Base-by-base conservation (phyloP, 2,888 invertebrate species). In the Agriotes lineatus region DNA sequence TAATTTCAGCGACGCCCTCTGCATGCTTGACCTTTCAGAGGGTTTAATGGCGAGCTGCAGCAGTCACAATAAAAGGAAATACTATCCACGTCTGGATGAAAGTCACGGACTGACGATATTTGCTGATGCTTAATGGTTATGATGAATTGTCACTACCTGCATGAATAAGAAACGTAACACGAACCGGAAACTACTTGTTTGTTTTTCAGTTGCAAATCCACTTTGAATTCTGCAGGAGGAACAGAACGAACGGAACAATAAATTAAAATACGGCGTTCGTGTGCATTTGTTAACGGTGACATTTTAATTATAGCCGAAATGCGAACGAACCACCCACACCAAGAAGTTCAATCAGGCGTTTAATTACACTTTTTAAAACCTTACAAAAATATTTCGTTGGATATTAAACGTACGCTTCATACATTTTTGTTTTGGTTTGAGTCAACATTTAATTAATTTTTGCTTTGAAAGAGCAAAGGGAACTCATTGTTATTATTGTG, bases 1-100 rank as follows among this genome's bases (percentile, higher is more conserved):
- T n/a, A n/a, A n/a, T n/a, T n/a, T n/a, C n/a, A n/a, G n/a, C n/a
- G n/a, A 30, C 4, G 9, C 30, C 35, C 10, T 7, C 1, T 6
- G 7, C n/a, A 35, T 35, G 9, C n/a, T 35, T 35, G 10, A n/a
- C 35, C n/a, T 35, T 35, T 35, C 35, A 3, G 25, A 25, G 25
- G 25, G 25, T 25, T 25, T 25, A 7, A 25, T 25, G 25, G 25
- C 9, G n/a, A n/a, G n/a, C n/a, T 14, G 42, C 16, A 18, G 2
- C n/a, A 20, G 45, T 45, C 45, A 45, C 19, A 45, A 45, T n/a
- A 45, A 20, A 45, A 45, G 16, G 45, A 45, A 45, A n/a, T 5
- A 25, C 7, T 3, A 25, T 25, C 25, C 25, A n/a, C n/a, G 3
- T 25, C 7, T 25, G 7, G 25, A 5, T 25, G 7, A 18, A 42